Evolutionary conservation across 1,140 invertebrate species (phyloP), one percentile per base, ranked within the genome.

Genomic region (Drosophila kikkawai): DNA sequence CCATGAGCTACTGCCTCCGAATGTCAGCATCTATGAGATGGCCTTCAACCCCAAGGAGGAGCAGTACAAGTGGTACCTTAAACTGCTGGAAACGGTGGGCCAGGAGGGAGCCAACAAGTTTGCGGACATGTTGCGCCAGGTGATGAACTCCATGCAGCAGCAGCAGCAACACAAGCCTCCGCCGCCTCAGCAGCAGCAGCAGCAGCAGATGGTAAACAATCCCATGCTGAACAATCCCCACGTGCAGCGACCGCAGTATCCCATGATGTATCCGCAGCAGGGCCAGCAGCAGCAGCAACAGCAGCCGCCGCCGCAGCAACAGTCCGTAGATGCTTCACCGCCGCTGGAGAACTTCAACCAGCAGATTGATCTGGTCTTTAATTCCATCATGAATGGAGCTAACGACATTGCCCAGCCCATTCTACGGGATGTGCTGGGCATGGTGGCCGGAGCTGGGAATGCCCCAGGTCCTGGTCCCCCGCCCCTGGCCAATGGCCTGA

Each of bases 21-120:
- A 93, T 74, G 88, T 93, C 29, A 92, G 68, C 64, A 92, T 93
- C 60, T 93, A 91, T 45, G 92, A 93, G 22, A 93, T 93, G 92
- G 88, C 91, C 4, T 91, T 91, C 41, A 91, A 92, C 48, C 75
- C 92, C 1, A 93, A 92, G 71, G 92, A 93, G 37, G 85, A 88
- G 59, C 92, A 93, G 65, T 92, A 92, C 37, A 92, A 92, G 56
- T 93, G 91, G 91, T 93, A 91, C 42, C 64, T 86, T 7, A 92
- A 92, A 22, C 80, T 93, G 7, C 68, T 88, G 5, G 91, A 93
- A 47, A 82, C 80, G 0, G 91, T 92, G 60, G 93, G 92, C 1
- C 92, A 92, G 67, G 92, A 93, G 13, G 91, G 91, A 2, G 91
- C 91, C 19, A 92, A 92, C 42, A 93, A 93, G 56, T 92, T 93